These are phyloP conservation scores for Mus caroli DNA, from an alignment of 2,797 vertebrate genomes.

Conservation along the genomic window DNA sequence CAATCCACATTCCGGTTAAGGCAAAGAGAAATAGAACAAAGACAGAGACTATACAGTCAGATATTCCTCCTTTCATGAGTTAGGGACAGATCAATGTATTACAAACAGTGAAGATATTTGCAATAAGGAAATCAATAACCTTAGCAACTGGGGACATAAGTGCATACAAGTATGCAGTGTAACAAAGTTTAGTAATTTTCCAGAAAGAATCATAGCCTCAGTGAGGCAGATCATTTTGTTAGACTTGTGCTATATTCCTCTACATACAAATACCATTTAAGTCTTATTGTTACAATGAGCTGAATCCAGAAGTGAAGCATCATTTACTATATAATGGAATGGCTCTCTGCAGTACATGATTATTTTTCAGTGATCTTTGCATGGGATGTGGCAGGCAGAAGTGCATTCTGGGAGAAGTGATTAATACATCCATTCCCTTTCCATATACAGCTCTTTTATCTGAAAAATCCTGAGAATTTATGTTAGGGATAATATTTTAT, in stretches of 20 bases:
- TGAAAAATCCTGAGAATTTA: background rate
- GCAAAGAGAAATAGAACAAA: slow-evolving; percentile 19
- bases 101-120: slow-evolving; percentile 37
- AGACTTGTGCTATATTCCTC: background rate
- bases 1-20: background rate
- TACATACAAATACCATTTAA: slow-evolving; percentile 35
- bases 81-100: background rate
- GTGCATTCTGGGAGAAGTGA: background rate
- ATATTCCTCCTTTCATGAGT: background rate
- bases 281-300: background rate
- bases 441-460: background rate
- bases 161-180: background rate
- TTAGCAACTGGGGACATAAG: background rate
- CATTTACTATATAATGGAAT: slow-evolving; percentile 5
- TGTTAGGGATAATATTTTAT: background rate
- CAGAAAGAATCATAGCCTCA: background rate
- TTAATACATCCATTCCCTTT: background rate
- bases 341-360: background rate
- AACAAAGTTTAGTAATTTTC: slow-evolving; percentile 13
- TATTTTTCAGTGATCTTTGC: slow-evolving; percentile 17
- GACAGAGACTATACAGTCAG: background rate
- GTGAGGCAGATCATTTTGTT: background rate
- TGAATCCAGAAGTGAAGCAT: background rate
- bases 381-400: background rate
- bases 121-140: background rate